These are phyloP conservation scores for Laspeyria flexula DNA, from an alignment of 2,888 invertebrate genomes.

Conservation along the genomic window DNA sequence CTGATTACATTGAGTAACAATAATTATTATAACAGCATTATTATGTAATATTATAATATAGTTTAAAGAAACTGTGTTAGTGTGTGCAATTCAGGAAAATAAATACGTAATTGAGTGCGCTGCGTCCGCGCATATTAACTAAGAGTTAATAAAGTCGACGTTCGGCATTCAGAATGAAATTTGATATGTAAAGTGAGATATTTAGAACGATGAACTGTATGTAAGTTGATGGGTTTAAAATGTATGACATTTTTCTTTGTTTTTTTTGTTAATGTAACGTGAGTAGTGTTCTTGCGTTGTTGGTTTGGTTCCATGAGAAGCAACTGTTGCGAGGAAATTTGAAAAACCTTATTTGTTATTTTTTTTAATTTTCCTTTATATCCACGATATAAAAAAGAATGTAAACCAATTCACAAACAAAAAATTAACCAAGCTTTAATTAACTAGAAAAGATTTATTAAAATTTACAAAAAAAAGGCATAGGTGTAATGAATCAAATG, in stretches of 20 bases:
- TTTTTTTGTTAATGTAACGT: not conserved
- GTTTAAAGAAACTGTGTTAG: conserved; percentile 42
- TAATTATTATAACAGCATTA: conserved; percentile 25
- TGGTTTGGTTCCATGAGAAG: too few species aligned
- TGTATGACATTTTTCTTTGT: not conserved
- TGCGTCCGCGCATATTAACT: not conserved
- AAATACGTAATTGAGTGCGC: conserved; percentile 17
- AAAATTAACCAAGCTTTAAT: too few species aligned
- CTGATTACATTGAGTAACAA: conserved; percentile 20
- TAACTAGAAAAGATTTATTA: too few species aligned
- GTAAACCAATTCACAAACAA: too few species aligned
- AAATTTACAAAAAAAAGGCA: too few species aligned
- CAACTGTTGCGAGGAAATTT: too few species aligned
- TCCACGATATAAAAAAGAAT: too few species aligned
- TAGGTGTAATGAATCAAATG: too few species aligned
- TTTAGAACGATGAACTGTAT: not conserved
- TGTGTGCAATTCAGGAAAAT: conserved; percentile 55
- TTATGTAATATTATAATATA: conserved; percentile 24
- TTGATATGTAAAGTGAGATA: not conserved
- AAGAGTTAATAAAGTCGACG: not conserved
- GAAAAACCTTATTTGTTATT: too few species aligned
- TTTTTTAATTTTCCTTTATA: too few species aligned
- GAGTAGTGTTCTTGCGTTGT: not conserved
- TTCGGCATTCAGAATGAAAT: conserved; percentile 1
- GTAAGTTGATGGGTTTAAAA: not conserved